Conservation (phyloP, 2,888 invertebrate species). For the Therioaphis trifolii region DNA sequence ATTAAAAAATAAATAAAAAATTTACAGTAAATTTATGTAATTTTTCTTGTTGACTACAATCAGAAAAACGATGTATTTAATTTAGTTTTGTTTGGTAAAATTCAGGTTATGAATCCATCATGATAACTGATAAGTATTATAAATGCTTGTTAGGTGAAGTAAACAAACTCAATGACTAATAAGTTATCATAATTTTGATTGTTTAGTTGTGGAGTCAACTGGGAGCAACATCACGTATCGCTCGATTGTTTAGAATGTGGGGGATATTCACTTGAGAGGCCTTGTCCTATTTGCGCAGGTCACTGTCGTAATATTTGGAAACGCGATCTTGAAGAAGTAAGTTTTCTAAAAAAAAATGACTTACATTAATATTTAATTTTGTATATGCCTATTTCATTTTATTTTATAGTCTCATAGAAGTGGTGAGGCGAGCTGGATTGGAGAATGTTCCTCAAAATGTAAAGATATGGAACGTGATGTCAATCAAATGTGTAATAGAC, state of each 20-base stretch:
- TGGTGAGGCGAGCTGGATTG: conserved; percentile 79
- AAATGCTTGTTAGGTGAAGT: background rate
- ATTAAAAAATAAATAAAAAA: no score
- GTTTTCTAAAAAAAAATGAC: conserved; percentile 65
- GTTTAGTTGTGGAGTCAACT: conserved; percentile 80
- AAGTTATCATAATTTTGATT: conserved; percentile 1
- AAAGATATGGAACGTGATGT: conserved; percentile 56
- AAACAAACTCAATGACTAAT: background rate
- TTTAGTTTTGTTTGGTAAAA: no score
- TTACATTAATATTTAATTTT: background rate
- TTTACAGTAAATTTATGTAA: no score
- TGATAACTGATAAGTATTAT: background rate
- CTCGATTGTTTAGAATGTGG: conserved; percentile 84
- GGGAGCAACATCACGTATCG: conserved; percentile 82
- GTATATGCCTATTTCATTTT: conserved; percentile 64
- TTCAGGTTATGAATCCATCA: no score
- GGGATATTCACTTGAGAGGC: conserved; percentile 80
- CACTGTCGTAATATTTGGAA: conserved; percentile 80
- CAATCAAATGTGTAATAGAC: conserved; percentile 49
- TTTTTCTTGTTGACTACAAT: no score
- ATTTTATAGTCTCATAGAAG: conserved; percentile 77
- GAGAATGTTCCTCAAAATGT: conserved; percentile 71
- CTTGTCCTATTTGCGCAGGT: conserved; percentile 82
- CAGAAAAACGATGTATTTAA: no score
- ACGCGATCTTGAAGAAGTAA: conserved; percentile 81